A percentile compares a stretch with the other conserved stretches of the same genome.
phyloP scores from a whole-genome alignment of 1,140 invertebrate species.

The Leptopilina clavipes region DNA sequence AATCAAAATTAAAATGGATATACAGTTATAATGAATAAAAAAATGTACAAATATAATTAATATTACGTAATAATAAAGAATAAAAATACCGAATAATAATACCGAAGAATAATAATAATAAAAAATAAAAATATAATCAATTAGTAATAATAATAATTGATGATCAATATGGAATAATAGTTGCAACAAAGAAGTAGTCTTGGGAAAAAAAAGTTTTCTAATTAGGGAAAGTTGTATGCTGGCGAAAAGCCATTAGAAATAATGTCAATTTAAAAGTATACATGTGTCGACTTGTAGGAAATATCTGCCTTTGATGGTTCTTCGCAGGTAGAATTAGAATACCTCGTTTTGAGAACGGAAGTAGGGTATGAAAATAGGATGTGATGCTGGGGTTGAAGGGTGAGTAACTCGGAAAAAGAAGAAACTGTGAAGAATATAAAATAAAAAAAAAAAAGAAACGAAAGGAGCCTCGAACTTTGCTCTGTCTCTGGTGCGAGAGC shows the following conservation, averaged over 20 bases:
- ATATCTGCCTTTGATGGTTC: not conserved
- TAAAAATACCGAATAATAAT: no score
- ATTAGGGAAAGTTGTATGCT: not conserved
- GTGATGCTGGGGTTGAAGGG: constrained; percentile 28
- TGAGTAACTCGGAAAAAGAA: constrained; percentile 26
- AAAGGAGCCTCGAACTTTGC: constrained; percentile 27
- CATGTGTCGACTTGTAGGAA: not conserved
- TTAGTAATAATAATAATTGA: no score
- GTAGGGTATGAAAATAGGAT: constrained; percentile 30
- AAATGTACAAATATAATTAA: no score
- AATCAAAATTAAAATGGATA: constrained; percentile 4
- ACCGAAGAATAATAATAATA: no score
- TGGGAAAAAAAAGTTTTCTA: not conserved
- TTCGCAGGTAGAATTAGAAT: constrained; percentile 25
- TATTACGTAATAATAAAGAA: no score
- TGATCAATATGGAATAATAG: no score
- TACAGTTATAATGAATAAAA: no score
- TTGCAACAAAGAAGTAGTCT: no score
- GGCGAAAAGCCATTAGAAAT: constrained; percentile 14
- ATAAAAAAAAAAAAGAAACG: constrained; percentile 20
- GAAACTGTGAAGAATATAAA: constrained; percentile 20
- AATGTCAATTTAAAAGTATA: constrained; percentile 1
- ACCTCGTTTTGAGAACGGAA: constrained; percentile 21
- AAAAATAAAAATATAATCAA: no score
- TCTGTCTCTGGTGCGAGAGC: constrained; percentile 1